These are phyloP conservation scores for Panthera leo DNA, from an alignment of 2,113 vertebrate species.

Conservation along the genomic window DNA sequence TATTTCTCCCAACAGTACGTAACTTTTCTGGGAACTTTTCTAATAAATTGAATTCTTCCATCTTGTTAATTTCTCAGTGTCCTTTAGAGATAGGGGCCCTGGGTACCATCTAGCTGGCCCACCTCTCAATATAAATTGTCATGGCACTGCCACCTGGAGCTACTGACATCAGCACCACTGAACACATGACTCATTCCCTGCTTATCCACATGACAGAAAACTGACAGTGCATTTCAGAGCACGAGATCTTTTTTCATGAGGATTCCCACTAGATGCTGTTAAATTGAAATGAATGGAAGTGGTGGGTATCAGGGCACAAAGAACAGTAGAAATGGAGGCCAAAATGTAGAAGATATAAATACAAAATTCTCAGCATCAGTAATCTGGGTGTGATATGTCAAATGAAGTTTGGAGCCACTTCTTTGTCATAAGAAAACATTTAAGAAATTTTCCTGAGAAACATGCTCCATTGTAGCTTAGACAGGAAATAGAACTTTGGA, in stretches of 20 bases:
- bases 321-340: neutral
- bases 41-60: neutral
- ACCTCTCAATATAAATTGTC: neutral
- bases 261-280: neutral
- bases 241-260: neutral
- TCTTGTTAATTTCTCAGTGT: neutral
- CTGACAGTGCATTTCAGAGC: neutral
- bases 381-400: neutral
- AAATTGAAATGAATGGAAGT: neutral
- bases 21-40: neutral
- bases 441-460: neutral
- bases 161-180: neutral
- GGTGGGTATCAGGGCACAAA: neutral
- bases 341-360: neutral
- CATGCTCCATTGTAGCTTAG: neutral
- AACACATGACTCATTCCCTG: neutral
- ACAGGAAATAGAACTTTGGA: conserved; percentile 28
- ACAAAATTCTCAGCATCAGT: neutral
- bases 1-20: neutral
- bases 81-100: neutral
- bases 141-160: neutral
- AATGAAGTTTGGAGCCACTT: neutral
- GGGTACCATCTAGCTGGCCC: neutral
- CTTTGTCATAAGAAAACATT: neutral
- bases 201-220: neutral